Conservation (phyloP, 1,140 invertebrate species). For the Ruditapes philippinarum region DNA sequence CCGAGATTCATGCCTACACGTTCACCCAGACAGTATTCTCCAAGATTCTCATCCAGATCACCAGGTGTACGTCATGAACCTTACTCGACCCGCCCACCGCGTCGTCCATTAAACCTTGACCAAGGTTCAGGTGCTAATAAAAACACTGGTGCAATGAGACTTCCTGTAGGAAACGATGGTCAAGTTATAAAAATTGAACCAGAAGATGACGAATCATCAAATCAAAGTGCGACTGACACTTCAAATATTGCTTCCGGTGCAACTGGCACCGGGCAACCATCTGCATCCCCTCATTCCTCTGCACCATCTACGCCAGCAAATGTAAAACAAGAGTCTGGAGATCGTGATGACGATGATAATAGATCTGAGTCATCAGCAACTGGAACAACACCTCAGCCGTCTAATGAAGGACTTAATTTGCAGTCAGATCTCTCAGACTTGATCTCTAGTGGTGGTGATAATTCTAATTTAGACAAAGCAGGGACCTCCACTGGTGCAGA, state of each 20-base stretch:
- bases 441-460: constrained; percentile 28
- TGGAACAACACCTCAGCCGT: background rate
- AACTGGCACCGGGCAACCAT: background rate
- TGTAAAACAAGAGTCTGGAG: background rate
- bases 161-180: constrained; percentile 8
- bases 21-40: constrained; percentile 14
- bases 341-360: constrained; percentile 4
- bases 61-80: constrained; percentile 28
- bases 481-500: background rate
- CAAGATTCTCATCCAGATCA: background rate
- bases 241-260: background rate
- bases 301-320: constrained; percentile 20
- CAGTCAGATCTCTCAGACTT: constrained; percentile 20
- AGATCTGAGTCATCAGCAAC: constrained; percentile 53
- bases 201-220: background rate
- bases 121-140: background rate
- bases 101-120: background rate
- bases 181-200: constrained; percentile 27
- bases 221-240: constrained; percentile 13
- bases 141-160: background rate
- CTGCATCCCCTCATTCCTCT: constrained; percentile 11
- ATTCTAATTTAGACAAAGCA: background rate
- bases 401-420: background rate
- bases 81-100: background rate
- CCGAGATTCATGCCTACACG: background rate